Conservation (phyloP, 2,113 vertebrate genomes). For the Aythya baeri region DNA sequence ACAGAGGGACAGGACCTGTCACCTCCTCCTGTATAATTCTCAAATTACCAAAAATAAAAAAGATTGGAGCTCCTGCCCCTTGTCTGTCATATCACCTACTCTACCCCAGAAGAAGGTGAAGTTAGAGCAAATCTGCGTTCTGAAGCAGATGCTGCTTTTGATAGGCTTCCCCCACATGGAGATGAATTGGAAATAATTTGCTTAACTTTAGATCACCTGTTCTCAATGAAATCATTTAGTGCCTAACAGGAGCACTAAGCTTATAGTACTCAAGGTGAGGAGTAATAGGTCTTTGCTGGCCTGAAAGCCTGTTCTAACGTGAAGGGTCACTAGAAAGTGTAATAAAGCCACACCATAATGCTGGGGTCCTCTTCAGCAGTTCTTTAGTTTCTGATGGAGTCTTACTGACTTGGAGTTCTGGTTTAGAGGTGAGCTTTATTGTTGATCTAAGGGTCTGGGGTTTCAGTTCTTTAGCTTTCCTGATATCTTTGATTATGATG, state of each 20-base stretch:
- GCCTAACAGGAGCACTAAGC: background rate
- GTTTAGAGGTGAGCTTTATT: background rate
- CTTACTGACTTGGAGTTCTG: background rate
- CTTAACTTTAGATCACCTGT: background rate
- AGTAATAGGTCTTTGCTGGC: accelerated
- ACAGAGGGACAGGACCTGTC: background rate
- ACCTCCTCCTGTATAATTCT: background rate
- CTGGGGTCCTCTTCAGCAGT: background rate
- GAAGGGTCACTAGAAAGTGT: background rate
- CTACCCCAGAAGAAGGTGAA: background rate
- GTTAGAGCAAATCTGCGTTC: background rate
- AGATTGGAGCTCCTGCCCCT: background rate
- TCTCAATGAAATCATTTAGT: background rate
- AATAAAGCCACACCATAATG: accelerated
- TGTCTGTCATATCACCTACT: background rate
- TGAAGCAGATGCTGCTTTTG: background rate
- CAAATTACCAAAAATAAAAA: background rate
- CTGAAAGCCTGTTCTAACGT: accelerated
- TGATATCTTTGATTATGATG: background rate
- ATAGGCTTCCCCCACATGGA: background rate
- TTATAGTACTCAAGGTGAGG: background rate
- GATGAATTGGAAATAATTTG: background rate
- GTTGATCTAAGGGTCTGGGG: background rate
- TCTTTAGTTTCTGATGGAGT: background rate
- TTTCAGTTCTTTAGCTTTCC: background rate